Base-by-base conservation (phyloP, 2,888 invertebrate species). In the Phytoseiulus persimilis region DNA sequence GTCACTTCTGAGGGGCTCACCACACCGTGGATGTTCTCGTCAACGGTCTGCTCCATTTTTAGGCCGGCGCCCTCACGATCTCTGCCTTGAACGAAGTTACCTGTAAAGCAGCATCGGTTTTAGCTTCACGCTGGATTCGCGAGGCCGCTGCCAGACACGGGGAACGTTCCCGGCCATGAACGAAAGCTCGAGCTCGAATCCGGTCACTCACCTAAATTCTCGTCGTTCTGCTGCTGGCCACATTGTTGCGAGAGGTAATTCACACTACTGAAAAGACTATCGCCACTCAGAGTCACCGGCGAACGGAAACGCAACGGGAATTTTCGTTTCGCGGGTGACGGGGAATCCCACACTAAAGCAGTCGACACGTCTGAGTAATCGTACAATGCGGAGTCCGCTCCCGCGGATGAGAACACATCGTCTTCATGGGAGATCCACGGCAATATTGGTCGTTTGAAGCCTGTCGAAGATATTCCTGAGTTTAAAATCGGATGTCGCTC, bases 1-100 rank as follows among this genome's bases (percentile, higher is more conserved):
- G 87, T 87, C 11, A 87, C 87, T 33, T 87, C 87, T 31, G 87
- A 87, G 31, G 87, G 87, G 39, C 87, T 87, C 5, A 87, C 87
- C 6, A 65, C 65, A 18, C 65, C 65, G 14, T 65, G 65, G 2
- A 65, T 65, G 18, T 28, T 65, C 65, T 65, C 65, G 65, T 65
- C 65, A 11, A 65, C 65, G 18, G 65, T 65, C 65, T 65, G 65
- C 28, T 65, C 65, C 65, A 28, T 65, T 28, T 65, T 65, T 6
- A 65, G 18, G 2, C 11, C 65, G 65, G 65, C 65, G 65, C 65
- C 65, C 28, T 65, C 65, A 1, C 65, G 65, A 3, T 65, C 65
- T 18, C 65, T 65, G 14, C 5, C 65, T 65, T 65, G 65, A 65
- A 14, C 28, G 18, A 65, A 23, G 5, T 1, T 65, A 65, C 65